phyloP scores from a whole-genome alignment of 30 jellyfish, hydroid and myxozoan genomes.

The Sanderia malayensis region DNA sequence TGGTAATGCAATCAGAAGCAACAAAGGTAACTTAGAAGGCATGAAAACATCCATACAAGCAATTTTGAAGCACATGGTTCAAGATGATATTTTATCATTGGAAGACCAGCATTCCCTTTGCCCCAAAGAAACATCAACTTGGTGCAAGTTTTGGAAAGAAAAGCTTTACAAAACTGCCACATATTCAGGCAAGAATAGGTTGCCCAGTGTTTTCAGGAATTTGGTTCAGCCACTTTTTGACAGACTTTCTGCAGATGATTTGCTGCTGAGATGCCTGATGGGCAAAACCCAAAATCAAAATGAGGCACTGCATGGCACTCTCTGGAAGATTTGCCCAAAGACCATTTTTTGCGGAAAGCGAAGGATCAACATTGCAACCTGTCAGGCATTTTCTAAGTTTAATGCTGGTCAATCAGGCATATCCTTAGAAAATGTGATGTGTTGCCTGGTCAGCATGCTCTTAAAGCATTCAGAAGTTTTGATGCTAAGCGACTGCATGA shows the following conservation, averaged over 20 bases:
- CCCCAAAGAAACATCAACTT: constrained; percentile 17
- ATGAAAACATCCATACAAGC: constrained; percentile 24
- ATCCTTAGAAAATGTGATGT: not conserved
- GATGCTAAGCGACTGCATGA: constrained; percentile 7
- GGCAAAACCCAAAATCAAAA: constrained; percentile 53
- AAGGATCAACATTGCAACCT: not conserved
- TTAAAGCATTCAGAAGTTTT: not conserved
- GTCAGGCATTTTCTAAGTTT: constrained; percentile 1
- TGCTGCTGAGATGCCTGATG: constrained; percentile 35
- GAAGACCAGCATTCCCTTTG: constrained; percentile 34
- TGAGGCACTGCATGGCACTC: constrained; percentile 35
- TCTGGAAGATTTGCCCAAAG: constrained; percentile 56
- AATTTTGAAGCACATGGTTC: constrained; percentile 13
- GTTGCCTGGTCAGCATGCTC: not conserved
- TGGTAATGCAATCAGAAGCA: constrained; percentile 25
- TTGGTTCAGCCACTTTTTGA: constrained; percentile 39
- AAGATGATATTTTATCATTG: constrained; percentile 6
- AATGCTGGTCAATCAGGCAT: constrained; percentile 11
- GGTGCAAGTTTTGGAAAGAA: constrained; percentile 40
- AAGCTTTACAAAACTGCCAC: not conserved
- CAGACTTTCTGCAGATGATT: constrained; percentile 22
- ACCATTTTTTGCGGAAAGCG: constrained; percentile 18
- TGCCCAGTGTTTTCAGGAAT: constrained; percentile 35
- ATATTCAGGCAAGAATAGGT: constrained; percentile 2
- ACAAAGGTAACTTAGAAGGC: constrained; percentile 12